Base-by-base conservation (phyloP, 2,888 invertebrate species). In the Eristalinus sepulchralis region DNA sequence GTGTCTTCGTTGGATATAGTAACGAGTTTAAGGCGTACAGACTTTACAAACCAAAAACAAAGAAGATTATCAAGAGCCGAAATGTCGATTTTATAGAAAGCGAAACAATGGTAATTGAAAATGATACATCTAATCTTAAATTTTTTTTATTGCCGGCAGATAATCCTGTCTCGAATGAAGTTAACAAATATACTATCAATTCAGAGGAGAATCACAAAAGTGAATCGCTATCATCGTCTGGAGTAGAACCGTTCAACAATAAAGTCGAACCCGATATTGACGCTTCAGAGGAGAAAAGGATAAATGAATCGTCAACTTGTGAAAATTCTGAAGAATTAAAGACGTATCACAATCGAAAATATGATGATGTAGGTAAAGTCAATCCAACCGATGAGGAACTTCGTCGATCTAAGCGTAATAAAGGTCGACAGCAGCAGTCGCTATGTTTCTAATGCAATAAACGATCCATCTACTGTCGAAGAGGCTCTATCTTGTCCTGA, bases 1-100 rank as follows among this genome's bases (percentile, higher is more conserved):
- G 77, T 22, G 63, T 88, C 62, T 63, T 88, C 20, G 75, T 88
- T 31, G 88, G 88, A 0, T 88, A 88, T 33, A 62, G 75, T 60
- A 17, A 11, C 8, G 60, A 66, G 13, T 55, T 33, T 0, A 88
- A 88, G 31, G 80, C 70, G 4, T 88, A 81, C 34, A 55, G 87
- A 10, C 39, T 86, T 3, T 82, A 75, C 55, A 31, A 81, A 17
- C 57, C 22, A 8, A 10, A 8, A 1, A 59, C 66, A 11, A 75
- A 60, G n/a, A 83, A 84, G 47, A 81, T 87, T 13, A 59, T 77
- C 8, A 57, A 70, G 0, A 83, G 80, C 34, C 76, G 79, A 53
- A 76, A 83, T 66, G 85, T 79, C 11, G 68, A 71, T 55, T 88
- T 88, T 24, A 64, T 88, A 53, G 88, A 88, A 57, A 57, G 17